phyloP scores from a whole-genome alignment of 2,113 vertebrate species.

The Alosa alosa region DNA sequence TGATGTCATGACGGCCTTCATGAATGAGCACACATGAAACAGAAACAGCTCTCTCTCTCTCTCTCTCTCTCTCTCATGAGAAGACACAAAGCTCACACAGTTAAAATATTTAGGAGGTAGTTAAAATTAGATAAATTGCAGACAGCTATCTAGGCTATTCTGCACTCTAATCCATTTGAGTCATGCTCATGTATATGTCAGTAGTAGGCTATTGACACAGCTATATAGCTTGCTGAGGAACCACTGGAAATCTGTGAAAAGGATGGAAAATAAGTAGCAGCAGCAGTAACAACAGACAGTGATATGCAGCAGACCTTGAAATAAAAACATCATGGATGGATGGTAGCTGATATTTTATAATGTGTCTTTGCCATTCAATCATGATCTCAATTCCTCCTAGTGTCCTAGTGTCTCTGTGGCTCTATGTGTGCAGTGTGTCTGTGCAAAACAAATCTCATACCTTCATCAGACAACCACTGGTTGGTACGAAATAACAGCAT shows the following conservation, averaged over 20 bases:
- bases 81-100: not conserved
- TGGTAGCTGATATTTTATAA: not conserved
- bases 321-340: not conserved
- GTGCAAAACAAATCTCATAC: not conserved
- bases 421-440: not conserved
- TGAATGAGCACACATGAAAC: not conserved
- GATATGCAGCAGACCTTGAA: not conserved
- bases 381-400: not conserved
- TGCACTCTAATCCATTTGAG: not conserved
- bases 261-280: too few species aligned
- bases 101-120: not conserved
- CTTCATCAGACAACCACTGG: not conserved
- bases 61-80: not conserved
- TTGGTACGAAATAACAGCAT: not conserved
- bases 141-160: not conserved
- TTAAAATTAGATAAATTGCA: not conserved
- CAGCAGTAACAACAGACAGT: not conserved
- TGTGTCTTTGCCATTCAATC: not conserved
- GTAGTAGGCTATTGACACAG: not conserved
- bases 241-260: not conserved
- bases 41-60: too few species aligned
- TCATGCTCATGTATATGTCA: not conserved
- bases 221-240: not conserved
- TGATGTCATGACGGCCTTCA: not conserved
- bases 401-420: not conserved